Conservation (phyloP, 2,113 vertebrate species). For the Donacobius atricapilla region DNA sequence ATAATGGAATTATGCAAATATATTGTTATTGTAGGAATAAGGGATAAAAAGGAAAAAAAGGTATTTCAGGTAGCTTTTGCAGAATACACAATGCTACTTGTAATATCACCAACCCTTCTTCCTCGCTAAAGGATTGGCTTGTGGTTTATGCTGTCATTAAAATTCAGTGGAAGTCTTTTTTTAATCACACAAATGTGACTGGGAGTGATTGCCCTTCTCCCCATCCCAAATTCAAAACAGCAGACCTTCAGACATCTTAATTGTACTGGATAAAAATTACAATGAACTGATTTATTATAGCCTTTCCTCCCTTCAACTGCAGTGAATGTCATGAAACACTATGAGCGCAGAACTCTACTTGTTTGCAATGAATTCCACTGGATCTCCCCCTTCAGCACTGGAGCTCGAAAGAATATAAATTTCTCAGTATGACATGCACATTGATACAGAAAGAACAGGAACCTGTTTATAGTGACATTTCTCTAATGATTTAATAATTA, state of each 20-base stretch:
- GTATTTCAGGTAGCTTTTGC: not conserved
- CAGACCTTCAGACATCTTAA: not conserved
- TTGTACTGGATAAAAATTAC: not conserved
- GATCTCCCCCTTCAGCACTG: not conserved
- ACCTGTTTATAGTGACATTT: not conserved
- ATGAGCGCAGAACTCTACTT: not conserved
- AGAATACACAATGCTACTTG: not conserved
- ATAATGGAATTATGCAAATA: not conserved
- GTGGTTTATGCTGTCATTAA: not conserved
- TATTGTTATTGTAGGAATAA: not conserved
- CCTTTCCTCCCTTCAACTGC: not conserved
- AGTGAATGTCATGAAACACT: constrained; percentile 10
- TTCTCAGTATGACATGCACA: not conserved
- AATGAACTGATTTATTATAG: not conserved
- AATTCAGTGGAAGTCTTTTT: not conserved
- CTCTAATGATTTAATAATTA: constrained; percentile 16
- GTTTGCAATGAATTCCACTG: not conserved
- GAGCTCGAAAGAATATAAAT: not conserved
- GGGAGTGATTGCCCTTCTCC: not conserved
- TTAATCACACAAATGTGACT: not conserved
- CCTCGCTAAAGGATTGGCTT: not conserved
- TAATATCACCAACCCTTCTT: not conserved
- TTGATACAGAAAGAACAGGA: not conserved
- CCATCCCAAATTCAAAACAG: not conserved
- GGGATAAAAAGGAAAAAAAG: not conserved